Evolutionary conservation across 1,140 invertebrate species (phyloP), one percentile per base, ranked within the genome.

Genomic region (Scaptodrosophila lebanonensis): DNA sequence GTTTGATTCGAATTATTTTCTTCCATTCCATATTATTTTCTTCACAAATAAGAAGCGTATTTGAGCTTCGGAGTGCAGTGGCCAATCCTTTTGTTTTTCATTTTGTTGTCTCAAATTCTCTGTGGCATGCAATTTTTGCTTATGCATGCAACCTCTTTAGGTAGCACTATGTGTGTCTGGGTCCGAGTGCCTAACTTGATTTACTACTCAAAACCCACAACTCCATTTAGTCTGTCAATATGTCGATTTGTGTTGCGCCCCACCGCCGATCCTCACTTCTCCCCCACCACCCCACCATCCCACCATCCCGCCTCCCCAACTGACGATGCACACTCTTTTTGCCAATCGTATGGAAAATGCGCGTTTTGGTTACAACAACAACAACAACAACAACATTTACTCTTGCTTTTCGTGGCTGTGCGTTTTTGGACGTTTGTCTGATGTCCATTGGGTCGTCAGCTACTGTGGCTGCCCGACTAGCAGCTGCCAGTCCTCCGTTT

Each of bases 141-240:
- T 72, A 68, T 73, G 75, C 57, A 79, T 70, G 56, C 59, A 67
- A 50, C 50, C 15, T 39, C 4, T 42, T 2, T 6, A 13, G 20
- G 4, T 8, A 11, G 16, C 18, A 27, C 30, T 53, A 22, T 59
- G 15, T 52, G 12, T 58, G 39, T 50, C 32, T 40, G 36, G 59
- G 47, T 66, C 56, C 54, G 53, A 79, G 75, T 79, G 64, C 52
- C 73, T 76, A 72, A 83, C 71, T 77, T 83, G 77, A 83, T 83
- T 83, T 83, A 83, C 77, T 83, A 83, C 77, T 83, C 77, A 77
- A 83, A 83, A 83, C 77, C 77, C 77, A 83, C 68, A 83, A 83
- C 77, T 83, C 77, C 77, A 70, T 83, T 83, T 83, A 76, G 72
- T 77, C 77, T 83, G 77, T 83, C 77, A 83, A 83, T 83, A 83